A percentile compares a stretch with the other conserved stretches of the same genome.
Conservation (phyloP, 2,797 vertebrate species). For the Pipistrellus kuhlii region DNA sequence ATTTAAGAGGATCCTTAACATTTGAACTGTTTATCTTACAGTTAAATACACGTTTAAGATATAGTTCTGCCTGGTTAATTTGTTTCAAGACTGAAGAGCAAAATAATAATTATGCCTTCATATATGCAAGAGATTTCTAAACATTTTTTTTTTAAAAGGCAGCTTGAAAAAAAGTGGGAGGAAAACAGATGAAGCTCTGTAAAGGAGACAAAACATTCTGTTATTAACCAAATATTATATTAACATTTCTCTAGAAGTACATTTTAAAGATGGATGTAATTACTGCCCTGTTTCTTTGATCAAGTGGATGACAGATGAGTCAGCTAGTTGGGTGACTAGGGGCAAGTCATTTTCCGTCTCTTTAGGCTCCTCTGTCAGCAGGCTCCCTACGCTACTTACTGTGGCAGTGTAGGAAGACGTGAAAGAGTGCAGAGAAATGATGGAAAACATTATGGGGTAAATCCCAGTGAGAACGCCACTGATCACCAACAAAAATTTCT, state of each 20-base stretch:
- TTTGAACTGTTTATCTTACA: constrained; percentile 71
- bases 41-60: constrained; percentile 70
- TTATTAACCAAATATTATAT: constrained; percentile 1
- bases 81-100: constrained; percentile 60
- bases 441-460: not conserved
- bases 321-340: not conserved
- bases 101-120: constrained; percentile 68
- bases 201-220: constrained; percentile 5
- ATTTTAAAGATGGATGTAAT: not conserved
- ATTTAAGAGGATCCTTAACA: constrained; percentile 42
- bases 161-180: constrained; percentile 24
- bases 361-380: not conserved
- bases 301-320: not conserved
- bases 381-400: accelerated
- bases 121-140: constrained; percentile 68
- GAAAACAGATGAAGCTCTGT: not conserved
- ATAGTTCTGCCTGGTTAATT: constrained; percentile 68
- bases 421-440: not conserved
- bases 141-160: constrained; percentile 62
- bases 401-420: not conserved
- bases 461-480: not conserved
- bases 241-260: constrained; percentile 5
- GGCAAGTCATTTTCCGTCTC: not conserved
- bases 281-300: not conserved
- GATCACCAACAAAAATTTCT: not conserved